Conservation (phyloP, 2,797 vertebrate species). For the Rhincodon typus region DNA sequence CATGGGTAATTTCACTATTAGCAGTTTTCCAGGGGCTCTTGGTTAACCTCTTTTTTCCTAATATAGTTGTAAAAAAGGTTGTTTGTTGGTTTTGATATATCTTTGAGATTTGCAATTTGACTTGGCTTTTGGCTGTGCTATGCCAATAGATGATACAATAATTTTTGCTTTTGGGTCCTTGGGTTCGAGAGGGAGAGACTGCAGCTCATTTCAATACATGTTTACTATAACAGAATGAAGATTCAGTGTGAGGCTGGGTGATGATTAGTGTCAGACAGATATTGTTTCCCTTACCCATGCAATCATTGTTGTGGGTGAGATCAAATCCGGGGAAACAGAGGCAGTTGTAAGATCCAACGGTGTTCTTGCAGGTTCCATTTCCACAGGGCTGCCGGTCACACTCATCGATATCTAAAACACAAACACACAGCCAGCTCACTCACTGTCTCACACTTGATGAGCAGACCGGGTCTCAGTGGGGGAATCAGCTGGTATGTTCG, state of each 20-base stretch:
- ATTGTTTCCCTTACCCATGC: constrained; percentile 68
- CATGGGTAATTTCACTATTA: not conserved
- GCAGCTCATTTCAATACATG: not conserved
- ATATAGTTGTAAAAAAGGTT: not conserved
- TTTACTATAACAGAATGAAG: not conserved
- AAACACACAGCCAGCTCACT: not conserved
- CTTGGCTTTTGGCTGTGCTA: not conserved
- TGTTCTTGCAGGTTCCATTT: constrained; percentile 89
- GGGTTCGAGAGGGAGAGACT: not conserved
- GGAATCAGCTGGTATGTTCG: too few relatives aligned
- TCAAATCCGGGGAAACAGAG: constrained; percentile 87
- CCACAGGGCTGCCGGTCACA: constrained; percentile 82
- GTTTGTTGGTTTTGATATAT: not conserved
- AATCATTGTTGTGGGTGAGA: constrained; percentile 81
- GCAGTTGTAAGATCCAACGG: constrained; percentile 87
- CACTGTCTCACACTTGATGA: not conserved
- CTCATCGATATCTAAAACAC: constrained; percentile 74
- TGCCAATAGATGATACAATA: not conserved
- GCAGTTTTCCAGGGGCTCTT: not conserved
- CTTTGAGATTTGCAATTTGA: not conserved
- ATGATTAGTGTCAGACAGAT: not conserved
- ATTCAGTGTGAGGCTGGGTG: not conserved
- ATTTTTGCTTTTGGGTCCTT: not conserved
- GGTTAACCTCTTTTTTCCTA: not conserved
- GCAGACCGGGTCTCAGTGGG: not conserved